These are phyloP conservation scores for Gopherus flavomarginatus DNA, from an alignment of 2,113 vertebrate species.

Conservation along the genomic window DNA sequence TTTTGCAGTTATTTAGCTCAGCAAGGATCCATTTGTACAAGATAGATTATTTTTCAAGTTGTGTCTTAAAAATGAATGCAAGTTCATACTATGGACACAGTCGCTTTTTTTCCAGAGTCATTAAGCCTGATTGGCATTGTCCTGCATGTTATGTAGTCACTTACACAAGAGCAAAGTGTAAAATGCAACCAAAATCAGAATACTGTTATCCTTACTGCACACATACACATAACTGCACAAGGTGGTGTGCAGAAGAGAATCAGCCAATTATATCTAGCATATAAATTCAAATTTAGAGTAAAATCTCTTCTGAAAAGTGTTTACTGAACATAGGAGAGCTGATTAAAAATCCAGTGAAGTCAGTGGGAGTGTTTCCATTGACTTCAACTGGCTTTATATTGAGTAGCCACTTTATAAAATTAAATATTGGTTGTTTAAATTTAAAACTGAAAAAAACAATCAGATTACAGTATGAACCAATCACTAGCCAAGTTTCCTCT, in stretches of 20 bases:
- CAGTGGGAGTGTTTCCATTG: background rate
- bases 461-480: background rate
- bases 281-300: background rate
- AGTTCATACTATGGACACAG: background rate
- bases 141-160: background rate
- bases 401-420: background rate
- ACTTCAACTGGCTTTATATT: background rate
- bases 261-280: background rate
- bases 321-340: background rate
- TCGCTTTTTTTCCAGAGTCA: background rate
- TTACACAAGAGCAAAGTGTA: background rate
- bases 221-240: background rate
- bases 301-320: slow-evolving; percentile 1
- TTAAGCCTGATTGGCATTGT: background rate
- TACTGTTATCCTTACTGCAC: background rate
- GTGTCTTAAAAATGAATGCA: background rate
- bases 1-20: background rate
- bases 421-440: background rate
- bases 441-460: background rate
- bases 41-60: background rate
- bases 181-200: background rate
- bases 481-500: background rate
- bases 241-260: background rate
- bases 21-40: background rate
- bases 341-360: background rate